Base-by-base conservation (phyloP, 2,113 vertebrate species). In the Geococcyx californianus region DNA sequence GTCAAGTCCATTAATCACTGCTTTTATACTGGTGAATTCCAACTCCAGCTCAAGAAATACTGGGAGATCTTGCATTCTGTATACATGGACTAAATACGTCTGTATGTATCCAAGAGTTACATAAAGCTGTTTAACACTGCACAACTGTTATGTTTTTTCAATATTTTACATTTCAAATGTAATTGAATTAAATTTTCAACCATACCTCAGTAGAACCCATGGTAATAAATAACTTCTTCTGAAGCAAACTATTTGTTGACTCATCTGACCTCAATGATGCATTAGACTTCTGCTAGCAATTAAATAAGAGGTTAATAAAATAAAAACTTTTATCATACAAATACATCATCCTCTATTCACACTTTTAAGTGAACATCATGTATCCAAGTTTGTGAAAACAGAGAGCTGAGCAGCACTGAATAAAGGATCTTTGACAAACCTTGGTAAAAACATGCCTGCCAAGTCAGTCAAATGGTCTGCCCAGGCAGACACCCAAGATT, bases 181-280 rank as follows among this genome's bases (percentile, higher is more conserved):
- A 19, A 85, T 58, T 33, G 74, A 90, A 59, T 34, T 1, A 70
- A 47, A 84, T 91, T 83, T 92, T 82, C 52, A 90, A 62, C 36
- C 76, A 44, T 97, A 98, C 98, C 98, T 99, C 98, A 34, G 93
- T 96, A 93, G 94, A 97, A 33, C 98, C 98, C 45, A 87, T 97
- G 23, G 98, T 98, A 87, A 99, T 95, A 90, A 98, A 98, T 40
- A 99, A 98, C 62, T 98, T 98, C 95, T 96, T 98, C 90, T 98
- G 98, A 84, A 93, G 63, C 26, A 95, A 81, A 87, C 68, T 84
- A 36, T 56, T 62, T 1, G 13, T 82, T 54, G 94, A 80, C 4
- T 19, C 86, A 47, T 98, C 98, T 40, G 81, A 73, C 38, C 54
- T 93, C 54, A 92, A 68, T 5, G 93, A 79, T 26, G 56, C 38